These are phyloP conservation scores for Syngnathus floridae DNA, from an alignment of 2,113 vertebrate genomes.

Conservation along the genomic window DNA sequence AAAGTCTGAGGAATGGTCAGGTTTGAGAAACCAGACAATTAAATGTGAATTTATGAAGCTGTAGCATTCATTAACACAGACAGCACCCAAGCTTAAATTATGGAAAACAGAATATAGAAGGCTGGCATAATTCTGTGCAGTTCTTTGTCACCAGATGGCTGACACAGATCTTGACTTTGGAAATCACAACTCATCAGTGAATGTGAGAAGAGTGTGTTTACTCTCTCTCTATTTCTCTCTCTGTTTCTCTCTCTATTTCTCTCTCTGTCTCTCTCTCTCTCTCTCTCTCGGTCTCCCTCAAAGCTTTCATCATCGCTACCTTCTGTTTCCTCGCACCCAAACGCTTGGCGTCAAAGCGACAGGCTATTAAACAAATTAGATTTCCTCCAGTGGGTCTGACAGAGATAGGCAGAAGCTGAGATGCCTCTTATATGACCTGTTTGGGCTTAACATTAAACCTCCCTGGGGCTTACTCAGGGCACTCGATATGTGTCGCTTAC, in stretches of 20 bases:
- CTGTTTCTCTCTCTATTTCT: constrained; percentile 12
- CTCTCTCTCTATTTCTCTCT: constrained; percentile 10
- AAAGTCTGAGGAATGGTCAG: no score
- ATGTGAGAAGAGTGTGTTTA: constrained; percentile 41
- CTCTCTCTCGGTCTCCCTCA: constrained; percentile 26
- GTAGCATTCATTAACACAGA: constrained; percentile 18
- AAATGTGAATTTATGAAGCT: no score
- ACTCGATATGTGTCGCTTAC: constrained; percentile 54
- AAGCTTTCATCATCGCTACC: constrained; percentile 40
- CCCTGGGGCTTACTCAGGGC: constrained; percentile 48
- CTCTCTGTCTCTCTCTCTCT: constrained; percentile 21
- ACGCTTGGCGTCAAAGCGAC: constrained; percentile 33
- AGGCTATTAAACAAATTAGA: constrained; percentile 70
- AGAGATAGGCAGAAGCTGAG: constrained; percentile 52
- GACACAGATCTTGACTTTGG: constrained; percentile 60
- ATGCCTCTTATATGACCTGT: constrained; percentile 59
- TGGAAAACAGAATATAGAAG: constrained; percentile 38
- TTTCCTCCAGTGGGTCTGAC: constrained; percentile 46
- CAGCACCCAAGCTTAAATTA: constrained; percentile 56
- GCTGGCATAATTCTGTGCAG: constrained; percentile 42
- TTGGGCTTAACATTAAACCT: constrained; percentile 53
- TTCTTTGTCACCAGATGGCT: constrained; percentile 57
- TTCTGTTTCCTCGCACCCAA: constrained; percentile 51
- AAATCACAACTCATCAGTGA: constrained; percentile 52
- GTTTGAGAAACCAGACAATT: no score